Conservation (phyloP, 2,888 invertebrate genomes). For the Neria commutata region DNA sequence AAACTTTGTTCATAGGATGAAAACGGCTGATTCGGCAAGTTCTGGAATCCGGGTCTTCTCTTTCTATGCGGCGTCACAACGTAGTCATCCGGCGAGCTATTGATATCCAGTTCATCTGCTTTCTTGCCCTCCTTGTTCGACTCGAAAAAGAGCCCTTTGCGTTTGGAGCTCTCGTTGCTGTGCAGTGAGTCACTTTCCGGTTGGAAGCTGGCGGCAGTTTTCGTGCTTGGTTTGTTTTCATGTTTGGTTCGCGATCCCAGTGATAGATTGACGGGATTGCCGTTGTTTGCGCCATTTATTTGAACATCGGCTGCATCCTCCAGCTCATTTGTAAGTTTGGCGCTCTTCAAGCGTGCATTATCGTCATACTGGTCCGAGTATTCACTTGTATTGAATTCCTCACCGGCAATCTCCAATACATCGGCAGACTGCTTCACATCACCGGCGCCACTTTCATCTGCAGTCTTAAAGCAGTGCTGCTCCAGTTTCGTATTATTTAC, state of each 20-base stretch:
- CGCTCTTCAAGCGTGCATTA: constrained; percentile 36
- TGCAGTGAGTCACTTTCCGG: constrained; percentile 46
- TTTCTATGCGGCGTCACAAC: constrained; percentile 88
- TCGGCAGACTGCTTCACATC: constrained; percentile 31
- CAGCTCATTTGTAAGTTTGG: constrained; percentile 44
- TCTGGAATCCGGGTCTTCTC: constrained; percentile 84
- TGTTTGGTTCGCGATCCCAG: constrained; percentile 67
- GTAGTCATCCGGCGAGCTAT: constrained; percentile 81
- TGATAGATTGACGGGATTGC: constrained; percentile 83
- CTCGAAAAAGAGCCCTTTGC: constrained; percentile 51
- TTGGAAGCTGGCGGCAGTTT: constrained; percentile 55
- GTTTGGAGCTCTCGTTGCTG: constrained; percentile 44
- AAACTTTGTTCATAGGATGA: constrained; percentile 81
- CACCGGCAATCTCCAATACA: constrained; percentile 28
- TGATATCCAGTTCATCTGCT: constrained; percentile 72
- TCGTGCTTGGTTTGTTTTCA: constrained; percentile 55
- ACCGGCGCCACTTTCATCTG: constrained; percentile 18
- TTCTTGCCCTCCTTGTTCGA: constrained; percentile 69
- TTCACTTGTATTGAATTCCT: constrained; percentile 40
- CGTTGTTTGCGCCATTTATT: constrained; percentile 67
- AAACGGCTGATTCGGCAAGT: constrained; percentile 85
- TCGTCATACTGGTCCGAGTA: constrained; percentile 62
- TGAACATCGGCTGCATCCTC: constrained; percentile 46
- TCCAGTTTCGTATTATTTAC: constrained; percentile 12
- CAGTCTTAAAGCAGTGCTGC: constrained; percentile 18